Conservation (phyloP, 2,113 vertebrate genomes). For the Stegastes partitus region DNA sequence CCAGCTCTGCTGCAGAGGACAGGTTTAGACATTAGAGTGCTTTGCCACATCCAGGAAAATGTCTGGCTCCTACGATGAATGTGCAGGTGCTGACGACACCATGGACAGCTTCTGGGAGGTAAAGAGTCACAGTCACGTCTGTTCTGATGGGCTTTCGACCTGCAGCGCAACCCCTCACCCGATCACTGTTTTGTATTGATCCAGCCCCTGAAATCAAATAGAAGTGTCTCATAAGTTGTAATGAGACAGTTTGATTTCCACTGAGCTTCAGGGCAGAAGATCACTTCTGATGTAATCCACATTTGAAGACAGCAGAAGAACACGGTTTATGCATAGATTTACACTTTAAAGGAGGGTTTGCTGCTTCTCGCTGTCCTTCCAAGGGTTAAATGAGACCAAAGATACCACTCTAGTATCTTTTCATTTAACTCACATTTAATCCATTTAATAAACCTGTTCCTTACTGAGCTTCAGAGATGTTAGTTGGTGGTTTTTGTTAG, state of each 20-base stretch:
- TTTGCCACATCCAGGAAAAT: constrained; percentile 85
- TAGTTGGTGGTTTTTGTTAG: too few relatives aligned
- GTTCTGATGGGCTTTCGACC: background rate
- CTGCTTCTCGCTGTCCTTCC: too few relatives aligned
- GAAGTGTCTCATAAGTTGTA: background rate
- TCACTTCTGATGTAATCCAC: background rate
- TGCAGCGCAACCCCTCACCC: background rate
- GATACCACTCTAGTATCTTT: too few relatives aligned
- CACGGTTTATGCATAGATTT: too few relatives aligned
- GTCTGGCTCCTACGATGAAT: constrained; percentile 96
- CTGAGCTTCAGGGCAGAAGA: background rate
- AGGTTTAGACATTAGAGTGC: constrained; percentile 76
- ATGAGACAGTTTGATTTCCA: background rate
- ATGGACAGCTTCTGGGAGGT: constrained; percentile 99
- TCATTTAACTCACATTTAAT: too few relatives aligned
- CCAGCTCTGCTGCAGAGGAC: constrained; percentile 78
- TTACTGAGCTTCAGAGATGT: too few relatives aligned
- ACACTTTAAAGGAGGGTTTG: too few relatives aligned
- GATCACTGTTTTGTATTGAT: constrained; percentile 5
- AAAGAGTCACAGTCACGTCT: constrained; percentile 21
- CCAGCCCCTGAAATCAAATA: constrained; percentile 7
- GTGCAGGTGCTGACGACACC: constrained; percentile 89
- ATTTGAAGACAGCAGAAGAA: too few relatives aligned
- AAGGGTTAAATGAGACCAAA: too few relatives aligned
- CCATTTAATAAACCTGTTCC: too few relatives aligned